These are phyloP conservation scores for Brachyistius frenatus DNA, from an alignment of 2,113 vertebrate species.

Conservation along the genomic window DNA sequence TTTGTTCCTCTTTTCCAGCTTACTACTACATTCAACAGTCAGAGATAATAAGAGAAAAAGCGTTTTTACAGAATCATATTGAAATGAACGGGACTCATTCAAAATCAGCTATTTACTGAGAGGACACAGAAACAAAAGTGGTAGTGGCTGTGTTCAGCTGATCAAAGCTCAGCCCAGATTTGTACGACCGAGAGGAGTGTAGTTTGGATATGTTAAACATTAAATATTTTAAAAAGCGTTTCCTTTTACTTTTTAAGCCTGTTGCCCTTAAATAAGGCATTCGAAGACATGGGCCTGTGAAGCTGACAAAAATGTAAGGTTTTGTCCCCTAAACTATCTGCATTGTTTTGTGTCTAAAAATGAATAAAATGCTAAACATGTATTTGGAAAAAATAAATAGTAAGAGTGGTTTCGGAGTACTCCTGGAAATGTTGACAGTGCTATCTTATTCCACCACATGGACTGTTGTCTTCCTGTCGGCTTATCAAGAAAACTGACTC, in stretches of 20 bases:
- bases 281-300: background rate
- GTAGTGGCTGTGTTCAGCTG: too few species aligned
- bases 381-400: slow-evolving; percentile 11
- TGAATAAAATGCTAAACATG: slow-evolving; percentile 31
- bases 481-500: slow-evolving; percentile 73
- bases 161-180: too few species aligned
- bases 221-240: slow-evolving; percentile 1
- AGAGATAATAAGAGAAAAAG: background rate
- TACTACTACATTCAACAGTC: background rate
- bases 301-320: background rate
- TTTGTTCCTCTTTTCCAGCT: slow-evolving; percentile 16
- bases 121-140: slow-evolving; percentile 2
- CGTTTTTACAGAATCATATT: slow-evolving; percentile 7
- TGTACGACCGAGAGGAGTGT: too few species aligned
- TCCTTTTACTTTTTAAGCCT: background rate
- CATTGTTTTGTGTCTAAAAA: slow-evolving; percentile 22
- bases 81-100: background rate
- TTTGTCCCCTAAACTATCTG: slow-evolving; percentile 14
- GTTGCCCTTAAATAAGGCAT: background rate
- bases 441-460: slow-evolving; percentile 80
- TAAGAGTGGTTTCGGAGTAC: slow-evolving; percentile 39
- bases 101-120: slow-evolving; percentile 5
- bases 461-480: slow-evolving; percentile 78
- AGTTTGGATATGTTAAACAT: background rate
- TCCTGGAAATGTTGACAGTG: slow-evolving; percentile 72